phyloP scores from a whole-genome alignment of 2,113 vertebrate species.

The Aegotheles bennettii region DNA sequence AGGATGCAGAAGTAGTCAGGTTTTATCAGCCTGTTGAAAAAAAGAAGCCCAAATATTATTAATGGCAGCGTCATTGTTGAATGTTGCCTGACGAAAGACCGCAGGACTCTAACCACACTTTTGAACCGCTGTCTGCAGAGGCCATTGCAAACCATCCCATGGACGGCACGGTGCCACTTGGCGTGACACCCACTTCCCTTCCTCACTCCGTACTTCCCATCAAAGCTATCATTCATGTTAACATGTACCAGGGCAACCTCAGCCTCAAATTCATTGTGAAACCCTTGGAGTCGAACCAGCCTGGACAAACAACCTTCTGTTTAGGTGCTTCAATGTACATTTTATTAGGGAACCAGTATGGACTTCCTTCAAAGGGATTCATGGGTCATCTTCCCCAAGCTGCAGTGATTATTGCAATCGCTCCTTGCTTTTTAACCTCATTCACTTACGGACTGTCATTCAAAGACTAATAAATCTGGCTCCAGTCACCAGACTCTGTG shows the following conservation, averaged over 20 bases:
- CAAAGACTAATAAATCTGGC: background rate
- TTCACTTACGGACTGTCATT: background rate
- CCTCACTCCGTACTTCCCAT: background rate
- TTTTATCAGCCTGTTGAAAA: background rate
- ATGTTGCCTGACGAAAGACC: background rate
- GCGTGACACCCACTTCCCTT: background rate
- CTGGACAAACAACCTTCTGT: background rate
- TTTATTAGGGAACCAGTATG: background rate
- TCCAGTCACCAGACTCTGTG: background rate
- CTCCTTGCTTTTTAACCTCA: background rate
- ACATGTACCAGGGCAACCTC: background rate
- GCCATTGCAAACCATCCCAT: background rate
- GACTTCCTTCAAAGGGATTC: conserved; percentile 2
- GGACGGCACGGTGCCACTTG: background rate
- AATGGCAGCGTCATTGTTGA: background rate
- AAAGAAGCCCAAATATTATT: background rate
- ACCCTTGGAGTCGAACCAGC: background rate
- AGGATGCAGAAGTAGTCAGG: background rate
- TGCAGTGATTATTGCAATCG: background rate
- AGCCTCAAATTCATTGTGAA: background rate
- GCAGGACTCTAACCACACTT: background rate
- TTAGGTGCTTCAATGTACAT: background rate
- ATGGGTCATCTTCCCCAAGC: background rate
- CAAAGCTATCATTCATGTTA: background rate
- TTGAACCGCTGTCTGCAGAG: background rate